These are phyloP conservation scores for Villa cingulata DNA, from an alignment of 2,888 invertebrate genomes.

Conservation along the genomic window DNA sequence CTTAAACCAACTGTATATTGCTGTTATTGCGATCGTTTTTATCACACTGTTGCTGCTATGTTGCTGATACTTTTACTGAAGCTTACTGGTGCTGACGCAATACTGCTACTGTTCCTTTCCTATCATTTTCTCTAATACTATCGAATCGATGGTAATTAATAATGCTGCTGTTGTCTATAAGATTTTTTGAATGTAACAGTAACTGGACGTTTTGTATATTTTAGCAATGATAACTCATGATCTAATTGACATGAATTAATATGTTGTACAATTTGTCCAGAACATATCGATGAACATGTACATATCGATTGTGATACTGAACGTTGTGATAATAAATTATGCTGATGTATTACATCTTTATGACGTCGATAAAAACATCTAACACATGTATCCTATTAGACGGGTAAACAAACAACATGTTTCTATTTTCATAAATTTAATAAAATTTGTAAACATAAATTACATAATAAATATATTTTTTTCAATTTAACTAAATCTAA, in stretches of 20 bases:
- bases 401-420: constrained; percentile 13
- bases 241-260: constrained; percentile 6
- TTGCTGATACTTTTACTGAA: too few species aligned
- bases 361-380: constrained; percentile 5
- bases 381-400: constrained; percentile 11
- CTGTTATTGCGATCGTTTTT: too few species aligned
- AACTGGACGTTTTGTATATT: constrained; percentile 9
- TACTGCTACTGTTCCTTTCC: too few species aligned
- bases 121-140: too few species aligned
- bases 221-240: constrained; percentile 10
- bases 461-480: constrained; percentile 11
- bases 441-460: too few species aligned
- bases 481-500: not conserved
- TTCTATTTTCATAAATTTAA: too few species aligned
- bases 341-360: not conserved
- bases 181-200: constrained; percentile 11
- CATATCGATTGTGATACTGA: constrained; percentile 11
- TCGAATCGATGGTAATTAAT: too few species aligned
- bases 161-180: not conserved
- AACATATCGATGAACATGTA: constrained; percentile 12
- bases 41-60: too few species aligned
- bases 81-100: too few species aligned
- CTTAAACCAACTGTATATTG: too few species aligned
- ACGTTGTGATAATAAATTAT: constrained; percentile 7
- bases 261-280: constrained; percentile 7